Base-by-base conservation (phyloP, 2,888 invertebrate species). In the Holacanthella duospinosa region DNA sequence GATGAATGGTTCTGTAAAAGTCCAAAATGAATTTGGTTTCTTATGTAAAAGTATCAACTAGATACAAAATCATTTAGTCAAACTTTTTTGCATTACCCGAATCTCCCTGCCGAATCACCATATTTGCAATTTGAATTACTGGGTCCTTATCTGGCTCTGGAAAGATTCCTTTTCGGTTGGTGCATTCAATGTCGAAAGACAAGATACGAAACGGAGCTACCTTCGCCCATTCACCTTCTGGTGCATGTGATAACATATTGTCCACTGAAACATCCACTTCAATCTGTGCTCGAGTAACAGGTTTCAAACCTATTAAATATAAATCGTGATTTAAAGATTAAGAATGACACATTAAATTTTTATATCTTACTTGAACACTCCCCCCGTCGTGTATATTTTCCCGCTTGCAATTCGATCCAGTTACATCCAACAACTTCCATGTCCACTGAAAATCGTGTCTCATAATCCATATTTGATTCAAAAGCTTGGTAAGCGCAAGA, bases 161-260 rank as follows among this genome's bases (percentile, higher is more conserved):
- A 77, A 99, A 99, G 58, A 97, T 85, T 66, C 88, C 97, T 83
- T 93, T 93, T 72, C 99, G 83, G 3, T 96, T 96, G 68, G 97
- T 95, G 81, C 99, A 99, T 80, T 99, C 99, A 77, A 99, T 99
- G 79, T 99, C 99, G 80, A 96, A 96, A 77, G 96, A 97, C 28
- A 96, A 83, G 73, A 99, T 93, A 74, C 96, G 83, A 74, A 96
- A 88, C 1, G 95, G 96, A 19, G 97, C 97, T 19, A 99, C 89
- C 78, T 89, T 88, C 0, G 89, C 86, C 97, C 97, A 99, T 75
- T 95, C 91, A 1, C 92, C 94, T 77, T 97, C 96, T 1, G 96
- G 92, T 64, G 86, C 84, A 77, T 97, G 94, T 4, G 93, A 87
- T 69, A 93, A 85, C 71, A 99, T 86, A 72, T 86, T 82, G 77